Evolutionary conservation across 2,113 vertebrate species (phyloP).

Genomic region (Dascyllus trimaculatus): DNA sequence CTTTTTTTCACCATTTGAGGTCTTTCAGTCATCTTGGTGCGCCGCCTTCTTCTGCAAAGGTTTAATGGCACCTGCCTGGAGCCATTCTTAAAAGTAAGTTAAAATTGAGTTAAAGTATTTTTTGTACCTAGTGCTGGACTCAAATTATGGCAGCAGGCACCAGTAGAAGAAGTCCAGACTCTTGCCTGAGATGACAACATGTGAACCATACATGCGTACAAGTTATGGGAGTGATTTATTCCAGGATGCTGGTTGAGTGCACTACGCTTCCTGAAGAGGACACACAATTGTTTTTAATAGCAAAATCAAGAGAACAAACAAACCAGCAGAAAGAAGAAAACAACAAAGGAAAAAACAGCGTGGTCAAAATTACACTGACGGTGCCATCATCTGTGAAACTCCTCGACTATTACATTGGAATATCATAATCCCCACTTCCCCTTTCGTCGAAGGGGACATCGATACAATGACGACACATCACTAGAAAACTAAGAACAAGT

Average conservation of each 20-base stretch:
- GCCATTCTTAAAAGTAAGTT: too few species aligned
- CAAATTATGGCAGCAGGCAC: too few species aligned
- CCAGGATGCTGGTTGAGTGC: slow-evolving; percentile 85
- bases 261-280: slow-evolving; percentile 84
- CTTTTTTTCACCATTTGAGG: too few species aligned
- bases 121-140: too few species aligned
- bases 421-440: slow-evolving; percentile 51
- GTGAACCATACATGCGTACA: slow-evolving; percentile 27
- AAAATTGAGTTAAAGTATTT: too few species aligned
- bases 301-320: slow-evolving; percentile 69
- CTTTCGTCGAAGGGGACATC: slow-evolving; percentile 28
- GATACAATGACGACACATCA: slow-evolving; percentile 80
- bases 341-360: slow-evolving; percentile 58
- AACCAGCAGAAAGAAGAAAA: slow-evolving; percentile 39
- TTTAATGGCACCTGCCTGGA: too few species aligned
- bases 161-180: too few species aligned
- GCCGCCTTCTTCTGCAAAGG: too few species aligned
- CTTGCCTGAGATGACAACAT: background rate
- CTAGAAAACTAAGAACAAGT: slow-evolving; percentile 85
- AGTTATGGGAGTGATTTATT: slow-evolving; percentile 80
- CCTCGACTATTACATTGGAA: slow-evolving; percentile 59
- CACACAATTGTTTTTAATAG: slow-evolving; percentile 75
- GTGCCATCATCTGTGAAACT: slow-evolving; percentile 71
- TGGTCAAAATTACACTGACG: slow-evolving; percentile 63
- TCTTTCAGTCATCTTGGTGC: too few species aligned